Conservation (phyloP, 2,113 vertebrate genomes). For the Apaloderma vittatum region DNA sequence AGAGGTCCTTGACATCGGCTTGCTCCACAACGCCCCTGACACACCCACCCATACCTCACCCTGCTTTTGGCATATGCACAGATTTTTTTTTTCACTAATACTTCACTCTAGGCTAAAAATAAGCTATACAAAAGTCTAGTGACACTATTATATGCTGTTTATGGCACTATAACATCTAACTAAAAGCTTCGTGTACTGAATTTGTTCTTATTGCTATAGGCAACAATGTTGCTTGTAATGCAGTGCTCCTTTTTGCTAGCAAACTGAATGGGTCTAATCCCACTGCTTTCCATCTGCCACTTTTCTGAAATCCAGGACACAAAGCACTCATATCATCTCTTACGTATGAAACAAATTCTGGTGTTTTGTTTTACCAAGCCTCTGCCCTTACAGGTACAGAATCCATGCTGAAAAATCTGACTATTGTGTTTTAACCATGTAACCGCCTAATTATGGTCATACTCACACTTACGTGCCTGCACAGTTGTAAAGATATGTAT, state of each 20-base stretch:
- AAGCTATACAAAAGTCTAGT: neutral
- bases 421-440: neutral
- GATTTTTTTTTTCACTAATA: neutral
- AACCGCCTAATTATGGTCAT: rapidly evolving
- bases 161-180: neutral
- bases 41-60: neutral
- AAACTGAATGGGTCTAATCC: neutral
- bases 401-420: neutral
- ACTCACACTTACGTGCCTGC: rapidly evolving
- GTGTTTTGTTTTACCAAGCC: neutral
- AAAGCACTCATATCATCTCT: neutral
- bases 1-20: neutral
- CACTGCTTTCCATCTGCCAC: neutral
- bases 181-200: neutral
- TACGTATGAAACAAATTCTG: neutral
- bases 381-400: neutral
- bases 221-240: neutral
- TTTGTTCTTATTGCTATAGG: neutral
- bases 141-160: neutral
- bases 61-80: neutral
- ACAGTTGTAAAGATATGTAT: neutral
- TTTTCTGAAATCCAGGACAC: neutral
- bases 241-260: neutral
- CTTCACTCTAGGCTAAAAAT: neutral
- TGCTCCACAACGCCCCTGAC: neutral